phyloP scores from a whole-genome alignment of 2,888 invertebrate species.

The Dusona sp. region DNA sequence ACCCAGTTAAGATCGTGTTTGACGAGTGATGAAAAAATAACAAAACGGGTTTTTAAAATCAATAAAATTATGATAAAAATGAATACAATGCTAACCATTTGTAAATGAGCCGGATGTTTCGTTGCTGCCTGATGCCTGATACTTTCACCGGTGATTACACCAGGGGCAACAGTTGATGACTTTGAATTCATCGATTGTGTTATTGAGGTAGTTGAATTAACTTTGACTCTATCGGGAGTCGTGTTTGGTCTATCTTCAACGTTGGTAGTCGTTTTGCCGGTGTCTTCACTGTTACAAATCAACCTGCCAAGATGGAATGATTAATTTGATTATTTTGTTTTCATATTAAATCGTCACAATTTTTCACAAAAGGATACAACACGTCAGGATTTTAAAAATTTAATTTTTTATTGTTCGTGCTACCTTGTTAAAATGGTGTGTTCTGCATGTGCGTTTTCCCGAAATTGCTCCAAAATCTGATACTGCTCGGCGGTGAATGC shows the following conservation, averaged over 20 bases:
- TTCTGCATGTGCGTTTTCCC: conserved; percentile 90
- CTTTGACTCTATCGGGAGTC: conserved; percentile 75
- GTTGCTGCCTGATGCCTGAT: conserved; percentile 72
- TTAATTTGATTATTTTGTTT: neutral
- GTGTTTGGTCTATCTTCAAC: conserved; percentile 75
- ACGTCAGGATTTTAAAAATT: neutral
- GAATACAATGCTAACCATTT: conserved; percentile 71
- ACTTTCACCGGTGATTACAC: conserved; percentile 67
- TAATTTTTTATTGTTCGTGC: neutral
- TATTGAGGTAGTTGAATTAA: conserved; percentile 74
- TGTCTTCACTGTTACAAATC: conserved; percentile 75
- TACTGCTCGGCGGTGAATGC: conserved; percentile 91
- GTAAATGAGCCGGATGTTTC: conserved; percentile 71
- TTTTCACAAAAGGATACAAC: neutral
- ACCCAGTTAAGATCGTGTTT: neutral
- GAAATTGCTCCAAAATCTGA: conserved; percentile 90
- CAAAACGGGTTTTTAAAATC: neutral
- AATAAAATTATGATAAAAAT: neutral
- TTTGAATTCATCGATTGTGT: conserved; percentile 72
- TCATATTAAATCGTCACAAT: neutral
- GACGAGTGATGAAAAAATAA: neutral
- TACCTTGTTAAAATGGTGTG: conserved; percentile 88
- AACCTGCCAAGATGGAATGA: conserved; percentile 68
- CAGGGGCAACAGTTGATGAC: conserved; percentile 68
- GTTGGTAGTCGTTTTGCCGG: conserved; percentile 70